A percentile compares a stretch with the other conserved stretches of the same genome.
phyloP scores from a whole-genome alignment of 2,888 invertebrate genomes.

The Mesorhabditis spiculigera region DNA sequence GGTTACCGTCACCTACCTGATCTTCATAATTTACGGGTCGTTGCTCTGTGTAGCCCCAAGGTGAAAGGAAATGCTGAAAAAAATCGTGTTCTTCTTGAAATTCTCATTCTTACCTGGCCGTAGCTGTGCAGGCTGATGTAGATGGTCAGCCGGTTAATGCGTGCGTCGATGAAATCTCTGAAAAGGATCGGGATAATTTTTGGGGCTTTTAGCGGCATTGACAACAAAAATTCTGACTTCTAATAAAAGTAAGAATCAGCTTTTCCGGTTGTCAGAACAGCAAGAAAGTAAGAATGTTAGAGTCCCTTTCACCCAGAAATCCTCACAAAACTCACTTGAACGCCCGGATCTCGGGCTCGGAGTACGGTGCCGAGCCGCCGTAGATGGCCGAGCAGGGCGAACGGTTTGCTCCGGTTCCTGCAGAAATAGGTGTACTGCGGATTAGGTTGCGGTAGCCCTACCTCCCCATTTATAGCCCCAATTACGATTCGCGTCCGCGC shows the following conservation, averaged over 20 bases:
- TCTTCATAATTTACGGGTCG: slow-evolving; percentile 42
- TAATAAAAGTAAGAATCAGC: no score
- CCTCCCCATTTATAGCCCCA: slow-evolving; percentile 57
- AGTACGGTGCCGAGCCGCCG: slow-evolving; percentile 39
- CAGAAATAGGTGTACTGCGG: slow-evolving; percentile 5
- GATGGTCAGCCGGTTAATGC: slow-evolving; percentile 44
- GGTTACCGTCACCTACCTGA: slow-evolving; percentile 24
- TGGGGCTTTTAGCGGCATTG: no score
- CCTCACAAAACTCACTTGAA: neutral
- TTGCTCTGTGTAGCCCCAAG: slow-evolving; percentile 55
- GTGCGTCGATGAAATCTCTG: slow-evolving; percentile 45
- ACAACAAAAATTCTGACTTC: no score
- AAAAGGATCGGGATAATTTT: slow-evolving; percentile 5
- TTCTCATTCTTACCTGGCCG: slow-evolving; percentile 37
- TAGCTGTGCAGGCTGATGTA: slow-evolving; percentile 55
- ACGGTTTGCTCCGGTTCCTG: slow-evolving; percentile 49
- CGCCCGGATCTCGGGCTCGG: slow-evolving; percentile 47
- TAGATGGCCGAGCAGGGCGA: slow-evolving; percentile 56
- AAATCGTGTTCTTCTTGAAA: no score
- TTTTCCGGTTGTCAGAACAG: no score
- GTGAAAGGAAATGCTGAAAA: slow-evolving; percentile 39
- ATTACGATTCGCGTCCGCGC: slow-evolving; percentile 57
- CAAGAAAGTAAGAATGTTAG: no score
- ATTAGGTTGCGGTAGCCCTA: slow-evolving; percentile 9
- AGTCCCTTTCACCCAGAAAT: neutral